phyloP scores from a whole-genome alignment of 1,140 invertebrate genomes.

The Neelides sp. region DNA sequence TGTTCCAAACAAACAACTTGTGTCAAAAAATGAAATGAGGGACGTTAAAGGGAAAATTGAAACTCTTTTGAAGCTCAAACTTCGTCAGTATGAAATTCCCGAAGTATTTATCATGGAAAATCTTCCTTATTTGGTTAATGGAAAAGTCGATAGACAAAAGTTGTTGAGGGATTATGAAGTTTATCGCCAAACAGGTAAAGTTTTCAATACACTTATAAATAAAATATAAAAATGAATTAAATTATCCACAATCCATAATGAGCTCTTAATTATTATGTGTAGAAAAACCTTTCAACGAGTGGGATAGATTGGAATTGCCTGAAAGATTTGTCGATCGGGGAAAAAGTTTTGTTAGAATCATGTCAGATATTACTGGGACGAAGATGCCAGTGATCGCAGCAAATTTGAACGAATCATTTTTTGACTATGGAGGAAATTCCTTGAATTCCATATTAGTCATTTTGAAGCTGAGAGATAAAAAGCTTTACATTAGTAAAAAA shows the following conservation, averaged over 20 bases:
- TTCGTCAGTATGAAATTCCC: slow-evolving; percentile 22
- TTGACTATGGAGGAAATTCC: slow-evolving; percentile 70
- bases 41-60: slow-evolving; percentile 50
- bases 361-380: slow-evolving; percentile 28
- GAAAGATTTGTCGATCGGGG: slow-evolving; percentile 47
- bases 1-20: slow-evolving; percentile 44
- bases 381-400: slow-evolving; percentile 11
- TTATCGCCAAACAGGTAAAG: slow-evolving; percentile 30
- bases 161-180: slow-evolving; percentile 52
- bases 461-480: slow-evolving; percentile 57
- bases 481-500: slow-evolving; percentile 54
- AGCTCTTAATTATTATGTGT: not conserved
- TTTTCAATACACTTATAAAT: not conserved
- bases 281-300: slow-evolving; percentile 13
- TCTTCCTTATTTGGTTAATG: slow-evolving; percentile 66
- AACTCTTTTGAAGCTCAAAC: slow-evolving; percentile 42
- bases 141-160: slow-evolving; percentile 67
- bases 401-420: slow-evolving; percentile 54
- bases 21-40: slow-evolving; percentile 38
- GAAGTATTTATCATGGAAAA: slow-evolving; percentile 43
- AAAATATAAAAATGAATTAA: not conserved
- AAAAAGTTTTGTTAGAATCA: slow-evolving; percentile 39
- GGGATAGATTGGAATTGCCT: slow-evolving; percentile 36
- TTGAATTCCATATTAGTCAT: slow-evolving; percentile 72
- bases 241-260: not conserved